Evolutionary conservation across 2,797 vertebrate species (phyloP).

Genomic region (Chloroceryle amazona): DNA sequence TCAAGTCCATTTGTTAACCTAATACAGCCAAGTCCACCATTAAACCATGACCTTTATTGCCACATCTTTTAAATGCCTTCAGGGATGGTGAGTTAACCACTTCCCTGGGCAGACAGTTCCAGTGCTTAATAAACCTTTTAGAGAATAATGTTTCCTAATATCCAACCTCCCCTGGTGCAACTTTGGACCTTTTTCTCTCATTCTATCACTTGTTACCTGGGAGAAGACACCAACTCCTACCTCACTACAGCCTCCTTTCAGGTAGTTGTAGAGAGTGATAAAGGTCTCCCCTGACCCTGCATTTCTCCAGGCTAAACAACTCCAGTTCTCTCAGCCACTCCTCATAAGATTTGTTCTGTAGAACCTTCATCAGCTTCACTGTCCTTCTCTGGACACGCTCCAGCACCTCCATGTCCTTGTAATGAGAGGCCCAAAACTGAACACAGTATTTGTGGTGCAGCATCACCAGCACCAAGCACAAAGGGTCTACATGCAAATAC

Average conservation of each 20-base stretch:
- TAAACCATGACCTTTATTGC: background rate
- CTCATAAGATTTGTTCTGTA: background rate
- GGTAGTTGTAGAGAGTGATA: background rate
- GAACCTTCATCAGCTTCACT: background rate
- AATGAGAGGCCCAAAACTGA: background rate
- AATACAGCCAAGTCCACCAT: background rate
- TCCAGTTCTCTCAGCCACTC: background rate
- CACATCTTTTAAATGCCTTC: background rate
- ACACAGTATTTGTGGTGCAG: background rate
- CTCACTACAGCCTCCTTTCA: background rate
- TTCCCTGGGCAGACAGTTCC: background rate
- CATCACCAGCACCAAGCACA: background rate
- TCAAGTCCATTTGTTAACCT: background rate
- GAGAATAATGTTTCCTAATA: background rate
- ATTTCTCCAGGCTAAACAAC: background rate
- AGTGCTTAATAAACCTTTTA: background rate
- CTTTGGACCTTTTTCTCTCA: rapidly evolving
- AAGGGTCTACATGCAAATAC: background rate
- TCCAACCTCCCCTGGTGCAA: background rate
- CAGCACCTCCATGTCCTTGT: background rate
- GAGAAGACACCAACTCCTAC: background rate
- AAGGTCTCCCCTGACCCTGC: background rate
- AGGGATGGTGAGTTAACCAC: background rate
- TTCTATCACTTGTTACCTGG: background rate
- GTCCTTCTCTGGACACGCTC: background rate